These are phyloP conservation scores for Nannoperca obscura DNA, from an alignment of 2,797 vertebrate species.

Conservation along the genomic window DNA sequence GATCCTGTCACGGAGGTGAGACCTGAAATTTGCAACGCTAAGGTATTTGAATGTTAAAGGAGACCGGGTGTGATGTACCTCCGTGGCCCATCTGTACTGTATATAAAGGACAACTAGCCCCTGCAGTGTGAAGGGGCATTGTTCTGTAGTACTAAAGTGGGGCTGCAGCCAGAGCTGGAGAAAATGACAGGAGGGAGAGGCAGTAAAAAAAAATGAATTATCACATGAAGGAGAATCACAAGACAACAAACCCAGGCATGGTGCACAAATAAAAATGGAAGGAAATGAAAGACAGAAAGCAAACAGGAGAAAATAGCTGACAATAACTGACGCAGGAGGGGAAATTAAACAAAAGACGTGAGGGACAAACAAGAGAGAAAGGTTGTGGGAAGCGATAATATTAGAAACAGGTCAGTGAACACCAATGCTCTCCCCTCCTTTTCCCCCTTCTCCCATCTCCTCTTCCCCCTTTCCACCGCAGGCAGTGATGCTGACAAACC, in stretches of 20 bases:
- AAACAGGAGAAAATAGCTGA: constrained; percentile 37
- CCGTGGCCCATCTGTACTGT: neutral
- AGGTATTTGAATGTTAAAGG: constrained; percentile 52
- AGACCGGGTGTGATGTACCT: constrained; percentile 14
- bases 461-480: constrained; percentile 3
- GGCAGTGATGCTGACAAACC: constrained; percentile 52
- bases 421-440: constrained; percentile 25
- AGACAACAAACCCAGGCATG: constrained; percentile 30
- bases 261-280: constrained; percentile 30
- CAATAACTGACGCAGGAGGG: constrained; percentile 38
- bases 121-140: constrained; percentile 42
- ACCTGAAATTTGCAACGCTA: constrained; percentile 23
- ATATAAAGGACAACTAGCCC: constrained; percentile 56
- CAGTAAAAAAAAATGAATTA: constrained; percentile 38
- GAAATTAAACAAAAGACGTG: constrained; percentile 55
- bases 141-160: constrained; percentile 53
- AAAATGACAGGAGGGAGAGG: constrained; percentile 24
- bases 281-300: constrained; percentile 39
- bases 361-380: constrained; percentile 35
- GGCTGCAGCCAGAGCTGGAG: constrained; percentile 14
- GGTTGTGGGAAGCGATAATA: constrained; percentile 49
- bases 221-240: constrained; percentile 5
- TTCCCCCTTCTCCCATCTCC: neutral
- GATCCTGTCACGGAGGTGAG: neutral
- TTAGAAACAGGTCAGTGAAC: constrained; percentile 76